Evolutionary conservation across 2,113 vertebrate species (phyloP).

Genomic region (Puntigrus tetrazona): DNA sequence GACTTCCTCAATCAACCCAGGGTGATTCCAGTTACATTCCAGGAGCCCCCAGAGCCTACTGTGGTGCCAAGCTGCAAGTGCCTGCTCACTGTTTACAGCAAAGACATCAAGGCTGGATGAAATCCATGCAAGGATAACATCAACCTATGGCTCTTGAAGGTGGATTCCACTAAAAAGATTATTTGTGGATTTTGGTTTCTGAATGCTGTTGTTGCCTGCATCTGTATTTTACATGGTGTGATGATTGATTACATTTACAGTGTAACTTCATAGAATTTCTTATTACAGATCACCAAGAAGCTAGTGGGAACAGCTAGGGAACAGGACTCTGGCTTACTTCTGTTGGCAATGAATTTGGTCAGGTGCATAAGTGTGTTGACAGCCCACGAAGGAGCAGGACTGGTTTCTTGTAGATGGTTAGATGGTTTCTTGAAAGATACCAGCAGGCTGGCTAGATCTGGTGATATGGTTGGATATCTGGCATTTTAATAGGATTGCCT

Average conservation of each 20-base stretch:
- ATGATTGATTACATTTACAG: not conserved
- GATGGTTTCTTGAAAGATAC: constrained; percentile 11
- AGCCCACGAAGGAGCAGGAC: constrained; percentile 41
- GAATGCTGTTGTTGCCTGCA: too few species aligned
- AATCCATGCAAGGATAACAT: constrained; percentile 37
- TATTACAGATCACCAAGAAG: constrained; percentile 33
- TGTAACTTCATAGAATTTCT: not conserved
- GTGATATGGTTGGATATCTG: constrained; percentile 32
- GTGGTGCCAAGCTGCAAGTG: constrained; percentile 31
- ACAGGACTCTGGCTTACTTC: constrained; percentile 46
- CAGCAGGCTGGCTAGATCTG: constrained; percentile 14
- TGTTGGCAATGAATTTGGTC: constrained; percentile 28
- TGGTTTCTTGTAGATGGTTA: constrained; percentile 28
- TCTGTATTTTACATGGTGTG: not conserved
- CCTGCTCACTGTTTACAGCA: constrained; percentile 1
- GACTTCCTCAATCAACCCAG: not conserved
- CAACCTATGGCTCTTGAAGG: constrained; percentile 21
- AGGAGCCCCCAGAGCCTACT: constrained; percentile 19
- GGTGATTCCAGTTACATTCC: not conserved
- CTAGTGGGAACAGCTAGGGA: constrained; percentile 11
- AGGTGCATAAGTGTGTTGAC: constrained; percentile 40
- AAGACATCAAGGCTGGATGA: constrained; percentile 43
- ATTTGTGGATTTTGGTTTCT: too few species aligned
- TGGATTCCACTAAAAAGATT: constrained; percentile 31
- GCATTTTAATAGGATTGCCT: constrained; percentile 41